phyloP scores from a whole-genome alignment of 37 sponge, comb jelly and placozoan genomes.

The Spongilla lacustris region DNA sequence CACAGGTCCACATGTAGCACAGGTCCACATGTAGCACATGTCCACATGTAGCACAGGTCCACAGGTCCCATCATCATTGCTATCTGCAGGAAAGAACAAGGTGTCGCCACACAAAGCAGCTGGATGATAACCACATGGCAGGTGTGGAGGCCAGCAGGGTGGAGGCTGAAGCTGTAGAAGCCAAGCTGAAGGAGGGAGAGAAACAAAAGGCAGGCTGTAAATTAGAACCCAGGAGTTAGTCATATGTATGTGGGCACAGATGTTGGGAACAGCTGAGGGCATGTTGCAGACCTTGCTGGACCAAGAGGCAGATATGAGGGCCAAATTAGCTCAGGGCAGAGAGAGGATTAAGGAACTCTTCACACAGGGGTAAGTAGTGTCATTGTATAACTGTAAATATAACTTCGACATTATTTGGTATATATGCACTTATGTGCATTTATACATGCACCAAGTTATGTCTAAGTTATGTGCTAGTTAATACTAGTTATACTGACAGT shows the following conservation, averaged over 20 bases:
- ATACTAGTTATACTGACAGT: too few relatives aligned
- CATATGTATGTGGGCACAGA: neutral
- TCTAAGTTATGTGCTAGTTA: too few relatives aligned
- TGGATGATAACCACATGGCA: neutral
- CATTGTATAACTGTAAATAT: too few relatives aligned
- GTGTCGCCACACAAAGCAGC: neutral
- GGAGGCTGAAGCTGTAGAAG: slow-evolving; percentile 12
- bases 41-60: too few relatives aligned
- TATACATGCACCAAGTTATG: too few relatives aligned
- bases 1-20: too few relatives aligned
- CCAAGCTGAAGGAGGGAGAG: slow-evolving; percentile 1
- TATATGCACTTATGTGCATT: too few relatives aligned
- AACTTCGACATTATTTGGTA: too few relatives aligned
- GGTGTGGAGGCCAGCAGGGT: neutral
- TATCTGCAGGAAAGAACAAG: neutral
- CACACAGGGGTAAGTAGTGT: neutral
- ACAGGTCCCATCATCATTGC: neutral
- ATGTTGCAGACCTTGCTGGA: neutral
- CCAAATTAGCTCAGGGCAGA: neutral
- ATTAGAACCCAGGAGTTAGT: too few relatives aligned
- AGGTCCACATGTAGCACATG: too few relatives aligned
- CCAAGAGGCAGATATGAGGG: neutral
- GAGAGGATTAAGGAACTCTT: neutral
- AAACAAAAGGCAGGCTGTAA: neutral
- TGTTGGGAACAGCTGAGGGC: neutral